These are phyloP conservation scores for Drosophila nigromelanica DNA, from an alignment of 1,140 invertebrate species.

Conservation along the genomic window DNA sequence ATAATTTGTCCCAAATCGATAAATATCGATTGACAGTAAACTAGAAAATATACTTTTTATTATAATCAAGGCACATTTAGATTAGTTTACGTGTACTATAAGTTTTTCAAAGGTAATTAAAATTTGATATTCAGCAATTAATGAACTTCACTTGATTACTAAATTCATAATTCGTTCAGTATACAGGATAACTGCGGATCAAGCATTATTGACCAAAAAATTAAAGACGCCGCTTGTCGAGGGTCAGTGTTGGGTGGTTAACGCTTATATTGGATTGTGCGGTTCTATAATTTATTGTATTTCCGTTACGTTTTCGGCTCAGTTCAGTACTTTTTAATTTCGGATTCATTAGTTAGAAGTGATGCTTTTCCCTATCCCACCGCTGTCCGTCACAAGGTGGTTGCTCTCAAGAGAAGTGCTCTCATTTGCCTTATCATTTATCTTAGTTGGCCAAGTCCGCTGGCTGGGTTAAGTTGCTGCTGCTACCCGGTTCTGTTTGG, in stretches of 20 bases:
- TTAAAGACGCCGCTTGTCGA: too few species aligned
- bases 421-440: constrained; percentile 76
- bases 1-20: not conserved
- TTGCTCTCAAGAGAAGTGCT: constrained; percentile 19
- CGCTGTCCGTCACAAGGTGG: too few species aligned
- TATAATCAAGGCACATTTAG: too few species aligned
- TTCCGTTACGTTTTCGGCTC: constrained; percentile 40
- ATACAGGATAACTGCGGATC: constrained; percentile 2
- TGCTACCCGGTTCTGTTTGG: constrained; percentile 27
- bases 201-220: not conserved
- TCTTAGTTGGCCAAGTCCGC: constrained; percentile 55
- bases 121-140: too few species aligned
- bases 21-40: not conserved
- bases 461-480: constrained; percentile 20
- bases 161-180: too few species aligned
- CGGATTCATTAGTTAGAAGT: constrained; percentile 65
- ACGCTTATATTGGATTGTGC: constrained; percentile 43
- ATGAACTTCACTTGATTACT: too few species aligned
- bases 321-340: constrained; percentile 55
- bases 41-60: too few species aligned
- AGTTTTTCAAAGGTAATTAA: too few species aligned
- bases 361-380: not conserved
- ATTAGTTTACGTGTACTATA: too few species aligned
- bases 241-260: constrained; percentile 5
- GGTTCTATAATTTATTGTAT: constrained; percentile 59